A percentile compares a stretch with the other conserved stretches of the same genome.
phyloP scores from a whole-genome alignment of 2,888 invertebrate species.

The Drosophila mercatorum region DNA sequence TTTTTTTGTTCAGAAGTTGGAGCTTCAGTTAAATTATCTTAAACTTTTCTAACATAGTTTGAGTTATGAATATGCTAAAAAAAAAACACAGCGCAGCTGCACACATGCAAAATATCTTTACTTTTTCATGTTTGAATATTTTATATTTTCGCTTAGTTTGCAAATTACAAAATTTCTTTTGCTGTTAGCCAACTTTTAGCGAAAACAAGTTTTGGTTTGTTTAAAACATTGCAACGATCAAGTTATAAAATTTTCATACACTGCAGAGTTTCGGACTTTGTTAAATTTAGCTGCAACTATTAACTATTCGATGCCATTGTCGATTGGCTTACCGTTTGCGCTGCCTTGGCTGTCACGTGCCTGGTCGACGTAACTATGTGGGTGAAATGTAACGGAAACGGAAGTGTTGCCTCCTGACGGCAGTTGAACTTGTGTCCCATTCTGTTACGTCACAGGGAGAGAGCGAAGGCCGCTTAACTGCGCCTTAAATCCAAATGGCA shows the following conservation, averaged over 20 bases:
- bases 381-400: conserved; percentile 55
- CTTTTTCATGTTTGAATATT: conserved; percentile 1
- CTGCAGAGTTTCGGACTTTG: not conserved
- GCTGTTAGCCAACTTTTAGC: not conserved
- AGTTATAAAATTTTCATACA: not conserved
- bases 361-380: conserved; percentile 23
- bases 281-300: not conserved
- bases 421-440: conserved; percentile 44
- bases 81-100: not conserved
- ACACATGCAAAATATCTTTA: not conserved
- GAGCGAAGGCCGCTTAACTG: conserved; percentile 49
- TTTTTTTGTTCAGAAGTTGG: too few relatives aligned
- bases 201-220: not conserved
- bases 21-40: not conserved
- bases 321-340: conserved; percentile 4
- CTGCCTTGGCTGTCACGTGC: conserved; percentile 49
- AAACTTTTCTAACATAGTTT: not conserved
- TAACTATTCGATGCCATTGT: conserved; percentile 36
- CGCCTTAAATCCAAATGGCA: conserved; percentile 57
- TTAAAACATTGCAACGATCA: not conserved
- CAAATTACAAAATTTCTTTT: conserved; percentile 6
- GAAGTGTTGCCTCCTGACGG: conserved; percentile 50
- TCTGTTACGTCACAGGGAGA: conserved; percentile 13
- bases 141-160: not conserved
- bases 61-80: not conserved